These are phyloP conservation scores for Anarsia innoxiella DNA, from an alignment of 2,888 invertebrate species.

Conservation along the genomic window DNA sequence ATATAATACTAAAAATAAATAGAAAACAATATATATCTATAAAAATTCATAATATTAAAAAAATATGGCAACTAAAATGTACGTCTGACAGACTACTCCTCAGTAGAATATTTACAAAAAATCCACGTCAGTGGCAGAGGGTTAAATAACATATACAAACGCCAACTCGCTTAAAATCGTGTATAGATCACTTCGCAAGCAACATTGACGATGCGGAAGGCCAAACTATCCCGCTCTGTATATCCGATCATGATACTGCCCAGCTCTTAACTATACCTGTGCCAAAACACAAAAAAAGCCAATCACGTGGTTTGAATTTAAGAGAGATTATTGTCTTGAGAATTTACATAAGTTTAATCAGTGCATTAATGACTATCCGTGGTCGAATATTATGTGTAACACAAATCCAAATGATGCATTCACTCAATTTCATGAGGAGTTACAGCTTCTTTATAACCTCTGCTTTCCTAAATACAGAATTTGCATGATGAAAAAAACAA, in stretches of 20 bases:
- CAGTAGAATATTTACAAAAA: slow-evolving; percentile 7
- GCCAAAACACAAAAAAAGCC: neutral
- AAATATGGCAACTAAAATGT: neutral
- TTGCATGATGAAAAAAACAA: neutral
- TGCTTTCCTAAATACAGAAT: neutral
- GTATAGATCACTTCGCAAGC: neutral
- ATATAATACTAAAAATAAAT: no score
- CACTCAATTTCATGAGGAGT: neutral
- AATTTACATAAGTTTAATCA: neutral
- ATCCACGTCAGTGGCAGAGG: slow-evolving; percentile 1
- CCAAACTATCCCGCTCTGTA: neutral
- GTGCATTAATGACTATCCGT: neutral
- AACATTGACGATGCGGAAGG: neutral
- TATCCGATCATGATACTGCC: neutral
- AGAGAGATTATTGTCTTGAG: neutral
- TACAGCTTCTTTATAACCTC: neutral
- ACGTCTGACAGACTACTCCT: slow-evolving; percentile 9
- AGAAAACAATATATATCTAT: neutral
- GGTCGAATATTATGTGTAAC: neutral
- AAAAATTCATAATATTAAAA: neutral
- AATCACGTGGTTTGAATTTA: neutral
- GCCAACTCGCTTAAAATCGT: neutral
- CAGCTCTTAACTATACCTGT: neutral
- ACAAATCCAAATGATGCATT: neutral
- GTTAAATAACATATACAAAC: neutral